Evolutionary conservation across 1,140 invertebrate species (phyloP), one percentile per base, ranked within the genome.

Genomic region (Telenomus remus): DNA sequence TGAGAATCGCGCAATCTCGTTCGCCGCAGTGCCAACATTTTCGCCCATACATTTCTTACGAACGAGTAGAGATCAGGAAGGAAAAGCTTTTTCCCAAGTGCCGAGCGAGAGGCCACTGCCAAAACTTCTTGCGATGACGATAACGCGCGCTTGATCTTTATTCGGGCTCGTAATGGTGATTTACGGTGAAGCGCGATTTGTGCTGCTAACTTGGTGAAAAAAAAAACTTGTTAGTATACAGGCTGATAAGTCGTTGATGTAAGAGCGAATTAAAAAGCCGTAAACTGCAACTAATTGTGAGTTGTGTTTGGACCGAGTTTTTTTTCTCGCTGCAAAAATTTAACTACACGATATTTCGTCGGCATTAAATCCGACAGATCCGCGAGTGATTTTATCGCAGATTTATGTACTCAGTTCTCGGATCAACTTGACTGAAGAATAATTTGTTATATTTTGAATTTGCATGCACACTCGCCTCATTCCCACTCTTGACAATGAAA

Each of bases 101-200:
- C 48, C 44, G 57, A 39, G 44, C 34, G 53, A 44, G 42, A 61
- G 71, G 46, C 71, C 63, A 56, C 64, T 75, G 65, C 65, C 65
- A 70, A 69, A 69, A 76, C 47, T 76, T 69, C 59, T 70, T 65
- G 64, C 72, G 44, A 69, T 69, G 66, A 76, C 56, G 60, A 56
- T 70, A 71, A 71, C 73, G 73, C 73, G 59, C 73, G 49, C 72
- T 69, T 70, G 72, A 70, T 70, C 73, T 76, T 76, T 76, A 76
- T 70, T 70, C 65, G 60, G 33, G 35, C 55, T 70, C 73, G 55
- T 76, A 70, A 76, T 70, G 60, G 55, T 65, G 65, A 75, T 75
- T 75, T 75, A 69, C 69, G n/a, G 59, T 64, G 16, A 51, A 53
- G 50, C 42, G 64, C 48, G 71, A 75, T 68, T 75, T 59, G 57